Percentiles rank a stretch among this genome's conserved stretches.
These are phyloP conservation scores for Blastomussa wellsi DNA, from an alignment of 92 coral and sea anemone species.

Conservation along the genomic window DNA sequence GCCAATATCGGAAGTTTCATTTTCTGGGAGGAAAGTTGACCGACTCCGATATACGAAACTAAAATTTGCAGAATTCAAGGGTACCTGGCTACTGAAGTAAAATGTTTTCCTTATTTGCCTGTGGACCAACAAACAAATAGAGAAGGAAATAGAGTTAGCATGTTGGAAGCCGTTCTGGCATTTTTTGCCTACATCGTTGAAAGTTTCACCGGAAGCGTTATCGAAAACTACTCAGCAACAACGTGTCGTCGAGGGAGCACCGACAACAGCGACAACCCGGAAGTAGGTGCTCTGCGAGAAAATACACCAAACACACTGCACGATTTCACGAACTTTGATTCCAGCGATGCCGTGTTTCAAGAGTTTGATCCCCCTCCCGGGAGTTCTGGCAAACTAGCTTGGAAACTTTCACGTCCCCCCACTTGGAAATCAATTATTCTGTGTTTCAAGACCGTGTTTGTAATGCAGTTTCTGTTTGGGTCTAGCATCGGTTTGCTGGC, in stretches of 20 bases:
- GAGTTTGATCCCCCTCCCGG: slow-evolving; percentile 58
- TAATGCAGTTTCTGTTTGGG: slow-evolving; percentile 22
- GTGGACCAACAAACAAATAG: not conserved
- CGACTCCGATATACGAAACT: no score
- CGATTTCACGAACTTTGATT: slow-evolving; percentile 48
- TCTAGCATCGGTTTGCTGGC: slow-evolving; percentile 43
- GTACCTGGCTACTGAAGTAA: no score
- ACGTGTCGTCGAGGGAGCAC: not conserved
- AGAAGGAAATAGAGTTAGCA: not conserved
- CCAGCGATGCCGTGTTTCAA: slow-evolving; percentile 62
- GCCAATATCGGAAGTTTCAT: no score
- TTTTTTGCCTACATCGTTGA: slow-evolving; percentile 42
- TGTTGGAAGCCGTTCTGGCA: slow-evolving; percentile 39
- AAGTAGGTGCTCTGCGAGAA: not conserved
- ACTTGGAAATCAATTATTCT: not conserved
- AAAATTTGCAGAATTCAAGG: not conserved
- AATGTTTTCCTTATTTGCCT: no score
- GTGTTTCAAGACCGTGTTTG: slow-evolving; percentile 20
- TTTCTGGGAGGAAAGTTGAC: no score
- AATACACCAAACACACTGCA: slow-evolving; percentile 10
- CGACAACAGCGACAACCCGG: not conserved
- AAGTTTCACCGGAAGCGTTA: slow-evolving; percentile 52
- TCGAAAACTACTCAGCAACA: slow-evolving; percentile 44
- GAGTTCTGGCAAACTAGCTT: slow-evolving; percentile 50
- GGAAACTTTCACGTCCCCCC: slow-evolving; percentile 60